phyloP scores from a whole-genome alignment of 2,888 invertebrate genomes.

The Andrena chrysosceles region DNA sequence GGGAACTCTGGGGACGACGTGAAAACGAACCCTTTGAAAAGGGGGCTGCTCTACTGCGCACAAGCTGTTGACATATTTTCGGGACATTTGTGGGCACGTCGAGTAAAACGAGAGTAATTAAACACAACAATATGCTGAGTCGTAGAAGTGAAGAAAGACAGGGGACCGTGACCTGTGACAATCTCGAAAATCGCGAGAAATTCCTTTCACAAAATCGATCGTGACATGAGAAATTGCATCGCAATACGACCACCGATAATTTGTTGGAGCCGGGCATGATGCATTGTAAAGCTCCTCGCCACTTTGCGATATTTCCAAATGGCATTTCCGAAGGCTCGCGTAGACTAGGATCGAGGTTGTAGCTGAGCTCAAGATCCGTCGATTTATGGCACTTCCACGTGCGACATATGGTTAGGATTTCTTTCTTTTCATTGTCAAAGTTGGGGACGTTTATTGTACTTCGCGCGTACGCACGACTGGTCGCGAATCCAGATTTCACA shows the following conservation, averaged over 20 bases:
- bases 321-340: conserved; percentile 22
- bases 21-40: conserved; percentile 10
- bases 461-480: neutral
- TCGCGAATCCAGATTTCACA: conserved; percentile 2
- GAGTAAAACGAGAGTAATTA: neutral
- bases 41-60: neutral
- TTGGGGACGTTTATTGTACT: conserved; percentile 37
- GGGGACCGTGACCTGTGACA: neutral
- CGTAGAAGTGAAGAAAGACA: neutral
- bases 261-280: neutral
- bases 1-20: neutral
- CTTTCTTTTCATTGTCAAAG: conserved; percentile 46
- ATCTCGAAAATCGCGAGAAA: neutral
- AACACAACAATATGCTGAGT: neutral
- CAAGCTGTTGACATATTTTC: neutral
- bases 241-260: neutral
- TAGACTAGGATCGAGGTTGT: conserved; percentile 31
- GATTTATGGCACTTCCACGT: conserved; percentile 45
- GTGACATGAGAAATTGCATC: neutral
- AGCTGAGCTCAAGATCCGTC: conserved; percentile 34
- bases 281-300: conserved; percentile 11
- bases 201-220: neutral
- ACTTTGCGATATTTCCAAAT: conserved; percentile 32
- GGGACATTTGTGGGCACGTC: neutral
- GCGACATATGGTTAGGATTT: conserved; percentile 38